Base-by-base conservation (phyloP, 2,888 invertebrate genomes). In the Andrena camellia region DNA sequence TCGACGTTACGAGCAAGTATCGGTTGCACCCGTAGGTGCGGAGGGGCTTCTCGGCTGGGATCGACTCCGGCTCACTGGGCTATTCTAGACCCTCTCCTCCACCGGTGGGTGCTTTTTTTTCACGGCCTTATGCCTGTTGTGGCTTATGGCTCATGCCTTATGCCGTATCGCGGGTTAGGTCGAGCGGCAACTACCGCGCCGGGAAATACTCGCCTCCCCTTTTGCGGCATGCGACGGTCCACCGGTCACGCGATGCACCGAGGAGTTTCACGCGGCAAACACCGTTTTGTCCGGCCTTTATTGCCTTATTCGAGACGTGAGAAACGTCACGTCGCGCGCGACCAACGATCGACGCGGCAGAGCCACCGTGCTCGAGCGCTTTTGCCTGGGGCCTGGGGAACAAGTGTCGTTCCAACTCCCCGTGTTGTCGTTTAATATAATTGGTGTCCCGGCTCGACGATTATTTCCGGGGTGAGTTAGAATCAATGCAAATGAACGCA, bases 1-100 rank as follows among this genome's bases (percentile, higher is more conserved):
- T 78, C 75, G 76, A 68, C 73, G 84, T 72, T 85, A 78, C 81
- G 72, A 86, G 84, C 81, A 85, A 89, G 88, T 91, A 91, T 90
- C 90, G 86, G 90, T 91, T 90, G 90, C 91, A 89, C 84, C 57
- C 80, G 78, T 86, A 80, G 84, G 78, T 87, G 87, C 83, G 69
- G 74, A 84, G 83, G 87, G 91, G 91, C 91, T 91, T 91, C 91
- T 79, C 70, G 85, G 75, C 84, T 83, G 81, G 86, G 78, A 83
- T 81, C 67, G 42, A 74, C 83, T 84, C 57, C 85, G 84, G 77
- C 83, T 83, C 84, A 83, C 86, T 85, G 78, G 84, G 85, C 87
- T 88, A 87, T 85, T 88, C 84, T 79, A 86, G 81, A 79, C 86
- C 73, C 70, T 63, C 78, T 29, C 67, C 79, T 71, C 59, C 66